Evolutionary conservation across 2,797 vertebrate species (phyloP).

Genomic region (Ficedula albicollis): DNA sequence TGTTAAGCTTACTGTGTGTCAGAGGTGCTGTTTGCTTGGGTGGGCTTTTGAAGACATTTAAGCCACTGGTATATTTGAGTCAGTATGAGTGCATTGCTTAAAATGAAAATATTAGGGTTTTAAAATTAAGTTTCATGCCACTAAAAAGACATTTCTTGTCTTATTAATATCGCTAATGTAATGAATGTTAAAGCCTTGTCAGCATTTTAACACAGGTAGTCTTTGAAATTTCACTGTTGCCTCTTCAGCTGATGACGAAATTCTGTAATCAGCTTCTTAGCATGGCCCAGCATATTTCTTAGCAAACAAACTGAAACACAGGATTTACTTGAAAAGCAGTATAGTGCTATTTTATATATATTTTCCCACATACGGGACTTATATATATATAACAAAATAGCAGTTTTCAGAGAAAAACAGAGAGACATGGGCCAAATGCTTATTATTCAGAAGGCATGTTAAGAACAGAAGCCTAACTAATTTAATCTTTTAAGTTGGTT

Average conservation of each 20-base stretch:
- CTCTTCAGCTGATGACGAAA: not conserved
- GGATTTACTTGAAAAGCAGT: not conserved
- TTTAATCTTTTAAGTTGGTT: not conserved
- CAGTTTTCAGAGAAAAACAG: not conserved
- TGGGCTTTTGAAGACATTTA: not conserved
- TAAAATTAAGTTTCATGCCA: not conserved
- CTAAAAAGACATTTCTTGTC: not conserved
- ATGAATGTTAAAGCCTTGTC: not conserved
- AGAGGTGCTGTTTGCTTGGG: not conserved
- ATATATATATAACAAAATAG: not conserved
- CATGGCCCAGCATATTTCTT: not conserved
- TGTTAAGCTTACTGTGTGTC: not conserved
- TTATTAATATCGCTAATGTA: not conserved
- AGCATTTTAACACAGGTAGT: not conserved
- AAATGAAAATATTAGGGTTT: slow-evolving; percentile 21
- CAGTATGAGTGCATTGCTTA: not conserved
- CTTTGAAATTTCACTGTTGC: not conserved
- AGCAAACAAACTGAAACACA: not conserved
- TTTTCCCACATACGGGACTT: not conserved
- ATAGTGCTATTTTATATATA: not conserved
- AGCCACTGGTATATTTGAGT: not conserved
- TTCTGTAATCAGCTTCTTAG: not conserved
- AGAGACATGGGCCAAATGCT: not conserved
- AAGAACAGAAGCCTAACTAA: not conserved
- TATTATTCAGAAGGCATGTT: not conserved